Evolutionary conservation across 2,797 vertebrate genomes (phyloP).

Genomic region (Neosilurus mollespiculum): DNA sequence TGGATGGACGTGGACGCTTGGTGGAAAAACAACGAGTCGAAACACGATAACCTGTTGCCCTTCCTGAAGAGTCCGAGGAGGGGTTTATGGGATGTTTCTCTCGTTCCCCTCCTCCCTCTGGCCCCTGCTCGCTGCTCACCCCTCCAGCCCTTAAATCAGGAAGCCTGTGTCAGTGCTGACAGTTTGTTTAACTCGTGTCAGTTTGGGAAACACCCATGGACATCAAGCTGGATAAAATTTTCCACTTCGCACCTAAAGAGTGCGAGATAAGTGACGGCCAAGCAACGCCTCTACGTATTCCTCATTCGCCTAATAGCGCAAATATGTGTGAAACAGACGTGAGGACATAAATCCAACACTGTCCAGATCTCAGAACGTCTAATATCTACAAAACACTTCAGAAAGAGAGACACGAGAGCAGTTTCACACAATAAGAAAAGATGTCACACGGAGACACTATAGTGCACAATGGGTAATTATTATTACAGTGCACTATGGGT

Average conservation of each 20-base stretch:
- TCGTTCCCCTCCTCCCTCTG: slow-evolving; percentile 12
- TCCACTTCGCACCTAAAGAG: slow-evolving; percentile 41
- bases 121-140: slow-evolving; percentile 47
- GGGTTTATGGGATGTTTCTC: slow-evolving; percentile 41
- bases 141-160: slow-evolving; percentile 52
- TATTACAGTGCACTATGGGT: too few relatives aligned
- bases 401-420: not conserved
- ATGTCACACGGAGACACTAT: not conserved
- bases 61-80: slow-evolving; percentile 49
- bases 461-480: too few relatives aligned
- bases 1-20: slow-evolving; percentile 21
- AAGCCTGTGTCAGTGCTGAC: slow-evolving; percentile 57
- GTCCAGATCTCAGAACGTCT: not conserved
- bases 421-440: not conserved
- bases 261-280: slow-evolving; percentile 16
- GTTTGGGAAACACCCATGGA: slow-evolving; percentile 54
- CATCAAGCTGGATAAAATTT: slow-evolving; percentile 36
- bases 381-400: not conserved
- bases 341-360: not conserved
- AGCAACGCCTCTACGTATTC: not conserved
- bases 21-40: slow-evolving; percentile 50
- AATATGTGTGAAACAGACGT: not conserved
- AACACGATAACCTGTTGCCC: slow-evolving; percentile 52
- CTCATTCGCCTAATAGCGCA: not conserved
- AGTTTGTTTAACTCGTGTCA: slow-evolving; percentile 52